Percentiles rank a stretch among this genome's conserved stretches.
phyloP scores from a whole-genome alignment of 2,888 invertebrate genomes.

The Microctonus brassicae region DNA sequence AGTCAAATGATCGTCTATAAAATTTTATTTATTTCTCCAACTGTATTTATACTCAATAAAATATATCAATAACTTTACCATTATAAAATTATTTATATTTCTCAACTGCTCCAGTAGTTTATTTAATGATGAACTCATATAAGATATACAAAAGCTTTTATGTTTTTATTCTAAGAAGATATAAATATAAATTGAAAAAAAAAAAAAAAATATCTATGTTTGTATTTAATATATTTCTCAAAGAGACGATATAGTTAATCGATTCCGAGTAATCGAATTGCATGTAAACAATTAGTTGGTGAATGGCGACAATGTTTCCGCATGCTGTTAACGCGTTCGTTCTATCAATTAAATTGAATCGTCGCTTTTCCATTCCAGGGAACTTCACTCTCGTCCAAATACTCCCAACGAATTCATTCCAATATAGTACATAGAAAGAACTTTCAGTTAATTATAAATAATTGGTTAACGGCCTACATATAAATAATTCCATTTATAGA shows the following conservation, averaged over 20 bases:
- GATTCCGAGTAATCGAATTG: constrained; percentile 14
- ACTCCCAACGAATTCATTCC: neutral
- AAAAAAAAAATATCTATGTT: no score
- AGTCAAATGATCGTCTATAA: no score
- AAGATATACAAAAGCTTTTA: no score
- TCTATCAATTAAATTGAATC: constrained; percentile 21
- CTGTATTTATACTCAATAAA: neutral
- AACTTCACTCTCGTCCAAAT: neutral
- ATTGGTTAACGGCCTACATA: constrained; percentile 6
- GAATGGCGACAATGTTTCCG: neutral
- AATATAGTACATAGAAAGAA: neutral
- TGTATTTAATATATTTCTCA: no score
- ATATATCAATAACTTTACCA: neutral
- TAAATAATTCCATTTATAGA: neutral
- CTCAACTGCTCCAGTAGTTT: no score
- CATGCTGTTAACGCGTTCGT: constrained; percentile 11
- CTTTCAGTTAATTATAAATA: constrained; percentile 35
- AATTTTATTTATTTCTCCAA: neutral
- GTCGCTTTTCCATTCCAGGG: neutral
- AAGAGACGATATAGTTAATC: neutral
- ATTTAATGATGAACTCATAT: no score
- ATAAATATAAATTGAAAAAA: no score
- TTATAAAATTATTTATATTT: no score
- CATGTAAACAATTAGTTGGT: constrained; percentile 28
- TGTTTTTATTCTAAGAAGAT: no score